Conservation (phyloP, 2,888 invertebrate species). For the Empis stercorea region DNA sequence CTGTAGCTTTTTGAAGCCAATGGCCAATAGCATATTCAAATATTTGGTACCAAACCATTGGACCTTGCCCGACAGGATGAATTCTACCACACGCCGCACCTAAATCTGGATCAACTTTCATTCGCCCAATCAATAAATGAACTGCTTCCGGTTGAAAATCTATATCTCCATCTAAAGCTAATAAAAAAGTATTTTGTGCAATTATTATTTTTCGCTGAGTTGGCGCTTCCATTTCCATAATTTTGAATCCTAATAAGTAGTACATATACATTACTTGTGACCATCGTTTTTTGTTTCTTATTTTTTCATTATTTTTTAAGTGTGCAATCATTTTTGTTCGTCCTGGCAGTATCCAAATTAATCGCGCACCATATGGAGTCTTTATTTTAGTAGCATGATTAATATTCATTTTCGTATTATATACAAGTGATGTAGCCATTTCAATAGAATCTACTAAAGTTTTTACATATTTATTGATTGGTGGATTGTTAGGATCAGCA, state of each 20-base stretch:
- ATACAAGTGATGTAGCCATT: slow-evolving; percentile 60
- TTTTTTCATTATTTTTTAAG: slow-evolving; percentile 78
- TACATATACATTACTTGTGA: slow-evolving; percentile 95
- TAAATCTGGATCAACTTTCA: slow-evolving; percentile 68
- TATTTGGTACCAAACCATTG: slow-evolving; percentile 76
- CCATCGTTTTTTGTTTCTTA: slow-evolving; percentile 84
- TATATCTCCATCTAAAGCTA: slow-evolving; percentile 80
- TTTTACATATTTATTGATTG: slow-evolving; percentile 71
- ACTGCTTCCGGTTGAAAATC: slow-evolving; percentile 76
- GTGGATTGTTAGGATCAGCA: slow-evolving; percentile 45
- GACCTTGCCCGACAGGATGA: slow-evolving; percentile 72
- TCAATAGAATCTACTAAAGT: slow-evolving; percentile 58
- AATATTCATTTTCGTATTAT: slow-evolving; percentile 47
- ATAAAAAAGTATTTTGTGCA: slow-evolving; percentile 68
- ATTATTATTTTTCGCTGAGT: slow-evolving; percentile 44
- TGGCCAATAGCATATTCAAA: slow-evolving; percentile 88
- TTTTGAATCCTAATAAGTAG: slow-evolving; percentile 68
- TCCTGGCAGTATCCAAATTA: slow-evolving; percentile 75
- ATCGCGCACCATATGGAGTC: slow-evolving; percentile 75
- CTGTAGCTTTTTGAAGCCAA: slow-evolving; percentile 87
- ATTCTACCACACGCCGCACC: slow-evolving; percentile 85
- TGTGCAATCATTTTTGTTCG: slow-evolving; percentile 75
- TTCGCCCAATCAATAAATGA: slow-evolving; percentile 64
- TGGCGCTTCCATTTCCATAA: slow-evolving; percentile 49
- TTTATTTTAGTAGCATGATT: slow-evolving; percentile 60